phyloP scores from a whole-genome alignment of 2,113 vertebrate genomes.

The Prionailurus viverrinus region DNA sequence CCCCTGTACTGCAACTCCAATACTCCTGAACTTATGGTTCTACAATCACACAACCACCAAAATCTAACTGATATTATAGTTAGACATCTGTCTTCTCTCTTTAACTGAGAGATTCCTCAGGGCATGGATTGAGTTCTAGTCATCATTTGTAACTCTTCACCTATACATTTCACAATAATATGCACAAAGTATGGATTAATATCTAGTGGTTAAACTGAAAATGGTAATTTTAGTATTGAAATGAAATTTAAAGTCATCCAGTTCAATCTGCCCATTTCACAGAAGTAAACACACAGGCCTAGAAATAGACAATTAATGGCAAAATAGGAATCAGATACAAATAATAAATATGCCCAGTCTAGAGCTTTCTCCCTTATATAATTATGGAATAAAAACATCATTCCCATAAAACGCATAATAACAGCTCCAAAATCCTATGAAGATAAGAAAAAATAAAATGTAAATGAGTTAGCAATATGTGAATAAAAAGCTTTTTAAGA shows the following conservation, averaged over 20 bases:
- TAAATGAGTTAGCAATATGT: constrained; percentile 44
- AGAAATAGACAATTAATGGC: background rate
- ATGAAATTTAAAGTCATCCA: background rate
- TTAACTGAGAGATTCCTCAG: background rate
- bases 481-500: constrained; percentile 49
- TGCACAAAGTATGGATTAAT: background rate
- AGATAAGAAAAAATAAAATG: constrained; percentile 46
- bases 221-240: background rate
- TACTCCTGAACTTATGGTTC: background rate
- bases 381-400: background rate
- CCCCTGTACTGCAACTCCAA: background rate
- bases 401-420: background rate
- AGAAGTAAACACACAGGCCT: background rate
- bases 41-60: background rate
- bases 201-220: background rate
- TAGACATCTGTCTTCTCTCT: background rate
- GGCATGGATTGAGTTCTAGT: background rate
- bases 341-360: background rate
- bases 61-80: background rate
- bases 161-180: background rate
- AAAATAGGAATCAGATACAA: background rate
- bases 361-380: background rate
- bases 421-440: background rate
- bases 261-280: background rate
- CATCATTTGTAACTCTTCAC: background rate